These are phyloP conservation scores for Ceratina calcarata DNA, from an alignment of 1,140 invertebrate species.

Conservation along the genomic window DNA sequence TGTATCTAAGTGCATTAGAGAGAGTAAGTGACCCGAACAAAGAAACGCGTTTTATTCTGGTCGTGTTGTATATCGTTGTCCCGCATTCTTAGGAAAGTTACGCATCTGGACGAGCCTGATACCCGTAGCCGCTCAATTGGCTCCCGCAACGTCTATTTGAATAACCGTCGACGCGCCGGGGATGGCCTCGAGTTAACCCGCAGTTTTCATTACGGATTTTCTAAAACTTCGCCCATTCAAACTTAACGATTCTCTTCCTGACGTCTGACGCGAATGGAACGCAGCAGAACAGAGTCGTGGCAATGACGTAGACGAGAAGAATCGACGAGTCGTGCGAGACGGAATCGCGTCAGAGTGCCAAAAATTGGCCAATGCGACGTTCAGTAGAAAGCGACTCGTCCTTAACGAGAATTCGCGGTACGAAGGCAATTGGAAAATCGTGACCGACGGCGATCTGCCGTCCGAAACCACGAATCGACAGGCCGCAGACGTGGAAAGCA, in stretches of 20 bases:
- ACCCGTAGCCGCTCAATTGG: slow-evolving; percentile 18
- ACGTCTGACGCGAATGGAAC: too few species aligned
- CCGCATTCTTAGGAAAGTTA: slow-evolving; percentile 57
- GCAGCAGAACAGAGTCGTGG: too few species aligned
- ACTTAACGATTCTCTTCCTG: too few species aligned
- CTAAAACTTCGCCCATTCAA: too few species aligned
- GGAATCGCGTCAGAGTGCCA: too few species aligned
- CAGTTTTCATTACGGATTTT: too few species aligned
- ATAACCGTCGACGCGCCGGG: neutral
- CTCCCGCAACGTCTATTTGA: slow-evolving; percentile 37
- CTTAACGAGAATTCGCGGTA: neutral
- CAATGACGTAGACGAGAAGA: too few species aligned
- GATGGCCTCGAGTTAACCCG: neutral
- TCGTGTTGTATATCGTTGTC: slow-evolving; percentile 40
- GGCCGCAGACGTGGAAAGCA: slow-evolving; percentile 41
- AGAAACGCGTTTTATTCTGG: slow-evolving; percentile 29
- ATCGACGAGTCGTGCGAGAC: too few species aligned
- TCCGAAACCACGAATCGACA: slow-evolving; percentile 27
- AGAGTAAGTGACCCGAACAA: slow-evolving; percentile 33
- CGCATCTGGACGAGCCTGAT: slow-evolving; percentile 14
- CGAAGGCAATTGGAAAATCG: slow-evolving; percentile 36
- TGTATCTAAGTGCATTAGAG: neutral
- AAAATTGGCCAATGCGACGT: too few species aligned
- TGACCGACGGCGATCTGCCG: slow-evolving; percentile 11
- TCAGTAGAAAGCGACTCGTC: too few species aligned